phyloP scores from a whole-genome alignment of 1,140 invertebrate species.

The Seison nebaliae region DNA sequence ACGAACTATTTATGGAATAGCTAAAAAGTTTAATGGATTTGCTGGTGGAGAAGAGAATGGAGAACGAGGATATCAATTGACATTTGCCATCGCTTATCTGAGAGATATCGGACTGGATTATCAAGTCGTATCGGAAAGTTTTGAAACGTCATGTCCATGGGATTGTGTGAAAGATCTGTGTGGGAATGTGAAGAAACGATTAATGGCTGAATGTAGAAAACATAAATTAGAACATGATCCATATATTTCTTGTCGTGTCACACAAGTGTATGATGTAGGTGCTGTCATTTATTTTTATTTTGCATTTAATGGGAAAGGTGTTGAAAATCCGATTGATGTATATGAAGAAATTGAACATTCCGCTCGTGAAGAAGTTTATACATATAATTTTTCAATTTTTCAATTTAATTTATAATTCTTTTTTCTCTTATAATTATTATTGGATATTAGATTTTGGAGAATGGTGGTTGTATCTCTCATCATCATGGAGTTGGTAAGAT shows the following conservation, averaged over 20 bases:
- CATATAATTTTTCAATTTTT: constrained; percentile 1
- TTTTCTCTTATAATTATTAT: constrained; percentile 50
- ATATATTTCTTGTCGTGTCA: constrained; percentile 40
- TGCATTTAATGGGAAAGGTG: constrained; percentile 47
- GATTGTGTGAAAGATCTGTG: constrained; percentile 29
- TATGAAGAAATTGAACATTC: constrained; percentile 45
- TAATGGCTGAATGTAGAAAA: constrained; percentile 39
- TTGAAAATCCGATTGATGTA: constrained; percentile 44
- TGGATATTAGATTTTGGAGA: constrained; percentile 68
- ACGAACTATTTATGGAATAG: constrained; percentile 53
- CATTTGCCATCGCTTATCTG: constrained; percentile 93
- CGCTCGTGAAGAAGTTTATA: constrained; percentile 8
- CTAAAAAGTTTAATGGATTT: constrained; percentile 38
- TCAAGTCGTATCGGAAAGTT: constrained; percentile 67
- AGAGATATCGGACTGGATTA: constrained; percentile 68
- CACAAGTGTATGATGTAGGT: constrained; percentile 82
- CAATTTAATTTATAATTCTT: neutral
- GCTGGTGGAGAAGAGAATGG: constrained; percentile 72
- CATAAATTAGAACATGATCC: constrained; percentile 28
- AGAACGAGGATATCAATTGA: constrained; percentile 68
- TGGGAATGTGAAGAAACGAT: constrained; percentile 13
- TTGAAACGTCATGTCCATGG: constrained; percentile 93
- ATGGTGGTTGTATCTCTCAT: constrained; percentile 70
- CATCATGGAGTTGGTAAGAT: constrained; percentile 87
- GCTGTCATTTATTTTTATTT: constrained; percentile 96